These are phyloP conservation scores for Actinemys pallida DNA, from an alignment of 2,113 vertebrate genomes.

Conservation along the genomic window DNA sequence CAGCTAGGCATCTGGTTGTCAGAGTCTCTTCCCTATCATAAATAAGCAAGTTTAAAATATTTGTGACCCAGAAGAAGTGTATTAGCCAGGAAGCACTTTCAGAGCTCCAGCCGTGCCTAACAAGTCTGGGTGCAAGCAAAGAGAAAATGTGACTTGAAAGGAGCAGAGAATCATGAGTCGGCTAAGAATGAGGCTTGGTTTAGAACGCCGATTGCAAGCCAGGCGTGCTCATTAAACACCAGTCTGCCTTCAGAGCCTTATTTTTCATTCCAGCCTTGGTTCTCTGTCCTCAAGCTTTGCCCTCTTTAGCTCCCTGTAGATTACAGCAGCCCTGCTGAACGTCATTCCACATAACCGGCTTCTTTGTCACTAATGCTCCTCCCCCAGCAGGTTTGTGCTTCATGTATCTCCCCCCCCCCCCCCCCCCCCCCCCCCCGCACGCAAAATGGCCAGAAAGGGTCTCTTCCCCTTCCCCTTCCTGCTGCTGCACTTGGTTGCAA, in stretches of 20 bases:
- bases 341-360: background rate
- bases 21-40: background rate
- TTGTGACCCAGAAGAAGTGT: slow-evolving; percentile 46
- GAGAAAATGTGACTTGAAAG: slow-evolving; percentile 40
- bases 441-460: background rate
- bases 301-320: slow-evolving; percentile 24
- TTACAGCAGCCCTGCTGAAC: background rate
- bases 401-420: rapidly evolving
- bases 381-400: background rate
- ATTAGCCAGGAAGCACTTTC: slow-evolving; percentile 23
- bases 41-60: background rate
- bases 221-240: background rate
- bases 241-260: slow-evolving; percentile 4
- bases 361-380: background rate
- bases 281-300: slow-evolving; percentile 42
- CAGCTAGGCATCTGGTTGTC: slow-evolving; percentile 31
- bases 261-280: background rate
- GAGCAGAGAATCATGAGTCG: background rate
- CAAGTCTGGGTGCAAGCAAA: slow-evolving; percentile 50
- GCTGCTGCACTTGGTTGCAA: background rate
- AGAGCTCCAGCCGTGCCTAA: slow-evolving; percentile 60
- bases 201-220: slow-evolving; percentile 35
- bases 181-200: background rate
- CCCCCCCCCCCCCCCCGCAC: background rate
- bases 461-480: background rate